Percentiles rank a stretch among this genome's conserved stretches.
These are phyloP conservation scores for Scalopus aquaticus DNA, from an alignment of 2,113 vertebrate genomes.

Conservation along the genomic window DNA sequence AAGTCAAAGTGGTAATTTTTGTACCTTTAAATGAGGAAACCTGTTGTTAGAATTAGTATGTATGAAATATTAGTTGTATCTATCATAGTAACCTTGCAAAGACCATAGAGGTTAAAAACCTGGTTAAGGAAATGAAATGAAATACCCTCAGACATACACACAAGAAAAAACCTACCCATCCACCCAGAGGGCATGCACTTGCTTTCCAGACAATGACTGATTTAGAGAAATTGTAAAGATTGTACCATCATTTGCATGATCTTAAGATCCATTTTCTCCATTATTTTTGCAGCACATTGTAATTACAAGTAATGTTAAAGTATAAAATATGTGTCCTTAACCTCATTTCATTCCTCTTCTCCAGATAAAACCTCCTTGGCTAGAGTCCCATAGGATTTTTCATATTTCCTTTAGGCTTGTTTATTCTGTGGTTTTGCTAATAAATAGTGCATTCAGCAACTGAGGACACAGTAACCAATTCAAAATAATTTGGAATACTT, in stretches of 20 bases:
- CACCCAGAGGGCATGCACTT: not conserved
- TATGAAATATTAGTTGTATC: not conserved
- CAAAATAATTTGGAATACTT: constrained; percentile 3
- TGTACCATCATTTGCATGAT: not conserved
- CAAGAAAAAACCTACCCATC: not conserved
- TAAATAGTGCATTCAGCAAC: constrained; percentile 39
- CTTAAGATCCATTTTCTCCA: not conserved
- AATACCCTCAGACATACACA: not conserved
- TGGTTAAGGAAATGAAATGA: not conserved
- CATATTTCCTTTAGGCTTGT: constrained; percentile 26
- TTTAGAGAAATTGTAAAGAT: not conserved
- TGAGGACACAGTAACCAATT: constrained; percentile 17
- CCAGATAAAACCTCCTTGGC: not conserved
- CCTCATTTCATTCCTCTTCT: not conserved
- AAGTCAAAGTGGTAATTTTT: not conserved
- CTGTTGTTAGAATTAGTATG: not conserved
- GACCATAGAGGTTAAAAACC: not conserved
- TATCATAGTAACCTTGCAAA: not conserved
- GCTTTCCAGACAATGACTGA: not conserved
- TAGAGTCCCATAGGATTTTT: not conserved
- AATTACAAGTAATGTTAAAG: not conserved
- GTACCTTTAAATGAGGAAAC: not conserved
- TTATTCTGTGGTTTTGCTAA: constrained; percentile 48
- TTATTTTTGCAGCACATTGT: not conserved
- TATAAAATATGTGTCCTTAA: not conserved